Conservation (phyloP, 1,140 invertebrate genomes). For the Lasaia peninsularis region DNA sequence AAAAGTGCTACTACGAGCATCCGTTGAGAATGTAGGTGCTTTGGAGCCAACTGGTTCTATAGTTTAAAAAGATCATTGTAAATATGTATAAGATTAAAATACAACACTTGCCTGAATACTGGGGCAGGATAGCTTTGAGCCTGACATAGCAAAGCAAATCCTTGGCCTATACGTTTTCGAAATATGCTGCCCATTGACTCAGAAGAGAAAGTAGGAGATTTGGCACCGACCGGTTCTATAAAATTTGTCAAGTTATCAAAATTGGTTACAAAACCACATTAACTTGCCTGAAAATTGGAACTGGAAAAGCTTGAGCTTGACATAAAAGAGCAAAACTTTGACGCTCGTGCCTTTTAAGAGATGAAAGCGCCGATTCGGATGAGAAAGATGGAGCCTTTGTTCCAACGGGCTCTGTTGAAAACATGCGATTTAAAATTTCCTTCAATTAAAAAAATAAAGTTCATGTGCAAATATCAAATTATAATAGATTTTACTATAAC, state of each 20-base stretch:
- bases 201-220: conserved; percentile 81
- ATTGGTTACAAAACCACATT: conserved; percentile 27
- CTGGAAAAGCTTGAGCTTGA: conserved; percentile 85
- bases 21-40: conserved; percentile 82
- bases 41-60: conserved; percentile 85
- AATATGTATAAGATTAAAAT: conserved; percentile 22
- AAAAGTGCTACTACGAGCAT: conserved; percentile 81
- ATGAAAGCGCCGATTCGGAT: conserved; percentile 75
- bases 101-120: conserved; percentile 80
- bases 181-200: conserved; percentile 77
- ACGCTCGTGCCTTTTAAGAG: conserved; percentile 73
- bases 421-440: conserved; percentile 24
- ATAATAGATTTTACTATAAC: conserved; percentile 21
- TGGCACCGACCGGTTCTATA: conserved; percentile 82
- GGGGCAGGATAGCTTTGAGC: conserved; percentile 85
- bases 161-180: conserved; percentile 70
- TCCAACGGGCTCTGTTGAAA: conserved; percentile 81
- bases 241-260: conserved; percentile 32
- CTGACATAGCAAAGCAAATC: conserved; percentile 81
- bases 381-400: conserved; percentile 81
- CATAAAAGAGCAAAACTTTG: conserved; percentile 82
- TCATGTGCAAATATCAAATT: conserved; percentile 1
- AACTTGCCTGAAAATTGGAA: conserved; percentile 79
- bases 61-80: conserved; percentile 40
- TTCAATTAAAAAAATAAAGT: background rate